These are phyloP conservation scores for Tetranychus piercei DNA, from an alignment of 2,888 invertebrate species.

Conservation along the genomic window DNA sequence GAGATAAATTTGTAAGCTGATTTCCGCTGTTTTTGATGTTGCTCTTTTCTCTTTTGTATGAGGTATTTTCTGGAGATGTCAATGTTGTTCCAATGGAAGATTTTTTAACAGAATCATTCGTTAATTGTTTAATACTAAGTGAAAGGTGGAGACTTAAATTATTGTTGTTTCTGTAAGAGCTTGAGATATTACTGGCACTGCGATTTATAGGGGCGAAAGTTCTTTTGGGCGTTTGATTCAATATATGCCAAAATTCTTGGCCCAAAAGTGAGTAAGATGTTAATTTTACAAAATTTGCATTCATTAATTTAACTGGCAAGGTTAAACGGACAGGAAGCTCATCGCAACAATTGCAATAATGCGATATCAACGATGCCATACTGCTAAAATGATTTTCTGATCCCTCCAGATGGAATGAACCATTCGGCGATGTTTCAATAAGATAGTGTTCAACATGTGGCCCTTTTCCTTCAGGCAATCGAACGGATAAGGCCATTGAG, in stretches of 20 bases:
- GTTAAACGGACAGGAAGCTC: constrained; percentile 76
- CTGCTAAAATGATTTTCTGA: constrained; percentile 72
- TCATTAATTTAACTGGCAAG: constrained; percentile 62
- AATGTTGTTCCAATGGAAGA: background rate
- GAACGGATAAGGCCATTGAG: constrained; percentile 85
- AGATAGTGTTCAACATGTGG: constrained; percentile 90
- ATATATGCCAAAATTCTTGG: constrained; percentile 29
- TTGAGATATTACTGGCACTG: constrained; percentile 4
- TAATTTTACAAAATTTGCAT: constrained; percentile 71
- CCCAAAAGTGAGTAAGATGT: constrained; percentile 74
- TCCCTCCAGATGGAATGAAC: constrained; percentile 69
- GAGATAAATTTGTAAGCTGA: background rate
- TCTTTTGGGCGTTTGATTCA: background rate
- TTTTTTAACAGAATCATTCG: background rate
- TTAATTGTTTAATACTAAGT: background rate
- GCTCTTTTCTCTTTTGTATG: background rate
- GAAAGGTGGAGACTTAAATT: background rate
- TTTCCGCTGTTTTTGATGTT: background rate
- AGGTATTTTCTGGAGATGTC: background rate
- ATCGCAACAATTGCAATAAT: constrained; percentile 82
- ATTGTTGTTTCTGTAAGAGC: background rate
- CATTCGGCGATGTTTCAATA: constrained; percentile 51
- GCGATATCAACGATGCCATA: constrained; percentile 74
- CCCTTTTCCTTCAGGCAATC: constrained; percentile 63
- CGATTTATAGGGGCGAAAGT: background rate